A percentile compares a stretch with the other conserved stretches of the same genome.
Conservation (phyloP, 2,888 invertebrate genomes). For the Acleris laterana region DNA sequence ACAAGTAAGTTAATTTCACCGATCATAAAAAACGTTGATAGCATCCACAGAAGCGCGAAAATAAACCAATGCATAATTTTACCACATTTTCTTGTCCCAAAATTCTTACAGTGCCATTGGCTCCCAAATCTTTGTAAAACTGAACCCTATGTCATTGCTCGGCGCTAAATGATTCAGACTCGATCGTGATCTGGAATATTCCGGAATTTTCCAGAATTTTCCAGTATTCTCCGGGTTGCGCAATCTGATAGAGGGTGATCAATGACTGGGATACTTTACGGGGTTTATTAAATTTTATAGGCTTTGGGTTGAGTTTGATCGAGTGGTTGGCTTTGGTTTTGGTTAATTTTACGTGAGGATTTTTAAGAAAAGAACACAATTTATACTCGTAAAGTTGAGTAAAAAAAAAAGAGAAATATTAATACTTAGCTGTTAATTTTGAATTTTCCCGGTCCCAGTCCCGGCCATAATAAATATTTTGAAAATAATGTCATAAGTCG, state of each 20-base stretch:
- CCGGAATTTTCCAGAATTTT: conserved; percentile 37
- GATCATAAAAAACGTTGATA: neutral
- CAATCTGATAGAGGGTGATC: conserved; percentile 39
- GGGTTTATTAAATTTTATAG: conserved; percentile 35
- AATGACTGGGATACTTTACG: conserved; percentile 38
- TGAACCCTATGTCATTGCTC: no score
- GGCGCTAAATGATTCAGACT: conserved; percentile 34
- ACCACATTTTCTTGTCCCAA: conserved; percentile 38
- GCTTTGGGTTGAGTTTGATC: no score
- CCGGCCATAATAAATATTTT: no score
- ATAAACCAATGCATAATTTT: conserved; percentile 34
- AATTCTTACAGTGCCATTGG: neutral
- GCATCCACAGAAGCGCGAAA: neutral
- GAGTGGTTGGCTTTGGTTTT: no score
- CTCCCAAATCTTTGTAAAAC: no score
- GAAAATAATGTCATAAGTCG: no score
- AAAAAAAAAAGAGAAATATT: no score
- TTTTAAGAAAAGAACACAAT: no score
- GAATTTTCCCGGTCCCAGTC: no score
- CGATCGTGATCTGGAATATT: conserved; percentile 40
- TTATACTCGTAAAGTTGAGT: no score
- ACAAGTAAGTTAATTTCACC: neutral
- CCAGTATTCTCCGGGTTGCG: conserved; percentile 36
- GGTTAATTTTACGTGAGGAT: no score
- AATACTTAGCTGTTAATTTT: no score